A percentile compares a stretch with the other conserved stretches of the same genome.
These are phyloP conservation scores for Dicerorhinus sumatrensis DNA, from an alignment of 2,113 vertebrate genomes.

Conservation along the genomic window DNA sequence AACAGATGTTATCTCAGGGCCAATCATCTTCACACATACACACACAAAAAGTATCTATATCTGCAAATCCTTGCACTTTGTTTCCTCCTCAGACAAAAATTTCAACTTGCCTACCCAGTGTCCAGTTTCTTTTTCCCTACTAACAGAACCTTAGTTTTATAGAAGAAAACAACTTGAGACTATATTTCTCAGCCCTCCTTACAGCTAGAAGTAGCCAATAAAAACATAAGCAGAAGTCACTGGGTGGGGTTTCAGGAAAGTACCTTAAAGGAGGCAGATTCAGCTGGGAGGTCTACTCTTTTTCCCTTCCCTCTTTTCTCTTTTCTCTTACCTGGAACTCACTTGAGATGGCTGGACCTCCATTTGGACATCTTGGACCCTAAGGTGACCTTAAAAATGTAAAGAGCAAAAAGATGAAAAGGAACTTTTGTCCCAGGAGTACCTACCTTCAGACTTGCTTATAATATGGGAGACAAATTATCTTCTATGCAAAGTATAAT, in stretches of 20 bases:
- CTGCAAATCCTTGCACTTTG: background rate
- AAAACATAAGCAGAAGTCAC: background rate
- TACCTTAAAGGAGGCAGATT: background rate
- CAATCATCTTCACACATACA: too few species aligned
- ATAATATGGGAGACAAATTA: too few species aligned
- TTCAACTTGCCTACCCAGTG: background rate
- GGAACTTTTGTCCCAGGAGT: too few species aligned
- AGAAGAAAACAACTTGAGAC: background rate
- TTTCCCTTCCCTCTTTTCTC: background rate
- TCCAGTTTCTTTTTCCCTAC: background rate
- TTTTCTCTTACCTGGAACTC: background rate
- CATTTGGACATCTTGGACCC: background rate
- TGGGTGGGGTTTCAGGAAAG: background rate
- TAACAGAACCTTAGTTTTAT: background rate
- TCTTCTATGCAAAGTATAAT: background rate
- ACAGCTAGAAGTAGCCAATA: background rate
- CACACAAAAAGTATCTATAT: background rate
- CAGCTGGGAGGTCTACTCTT: background rate
- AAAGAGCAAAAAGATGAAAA: too few species aligned
- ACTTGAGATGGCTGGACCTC: background rate
- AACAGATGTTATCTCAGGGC: too few species aligned
- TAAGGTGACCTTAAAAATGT: background rate
- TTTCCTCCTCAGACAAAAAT: background rate
- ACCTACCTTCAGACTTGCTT: too few species aligned
- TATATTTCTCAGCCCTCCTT: background rate